Base-by-base conservation (phyloP, 2,113 vertebrate genomes). In the Stictonetta naevosa region DNA sequence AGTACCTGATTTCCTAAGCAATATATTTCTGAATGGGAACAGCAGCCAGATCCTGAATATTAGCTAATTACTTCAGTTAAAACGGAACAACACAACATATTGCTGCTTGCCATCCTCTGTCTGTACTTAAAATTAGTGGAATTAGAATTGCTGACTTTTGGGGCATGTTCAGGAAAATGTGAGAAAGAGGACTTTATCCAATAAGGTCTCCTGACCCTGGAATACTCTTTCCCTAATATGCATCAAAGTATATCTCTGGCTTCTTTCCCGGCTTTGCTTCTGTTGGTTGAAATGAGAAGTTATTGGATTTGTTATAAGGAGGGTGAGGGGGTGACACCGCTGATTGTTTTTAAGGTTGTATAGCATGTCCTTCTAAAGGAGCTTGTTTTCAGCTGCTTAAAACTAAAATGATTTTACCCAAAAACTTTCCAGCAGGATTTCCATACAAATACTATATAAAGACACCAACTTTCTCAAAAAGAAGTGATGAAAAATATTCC, bases 261-360 rank as follows among this genome's bases (percentile, higher is more conserved):
- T 92, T 78, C 66, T 75, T 95, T 93, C 76, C 77, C 8, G 0
- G 60, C 17, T 91, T 85, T 94, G 36, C 62, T 91, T 91, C 78
- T 92, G 81, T 77, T 95, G 42, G 68, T 82, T 94, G 83, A 93
- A 95, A 94, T 90, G 79, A 81, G 50, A 90, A 94, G 60, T 94
- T 93, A 92, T 2, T 92, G 34, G 76, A 90, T 96, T 94, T 93
- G 68, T 86, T 78, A 42, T 60, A 58, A 68, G 68, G 53, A 77
- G 76, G 76, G 64, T 3, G 7, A 75, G 40, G 38, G 33, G 59
- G 42, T 83, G 64, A 78, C 85, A 86, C 5, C 2, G 46, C 1
- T 20, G 66, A 20, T 88, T 84, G 76, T 90, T 93, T 94, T 60
- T 72, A 78, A 92, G 55, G 56, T 83, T 72, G 13, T 60, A 12